Conservation (phyloP, 2,888 invertebrate genomes). For the Caenorhabditis japonica region DNA sequence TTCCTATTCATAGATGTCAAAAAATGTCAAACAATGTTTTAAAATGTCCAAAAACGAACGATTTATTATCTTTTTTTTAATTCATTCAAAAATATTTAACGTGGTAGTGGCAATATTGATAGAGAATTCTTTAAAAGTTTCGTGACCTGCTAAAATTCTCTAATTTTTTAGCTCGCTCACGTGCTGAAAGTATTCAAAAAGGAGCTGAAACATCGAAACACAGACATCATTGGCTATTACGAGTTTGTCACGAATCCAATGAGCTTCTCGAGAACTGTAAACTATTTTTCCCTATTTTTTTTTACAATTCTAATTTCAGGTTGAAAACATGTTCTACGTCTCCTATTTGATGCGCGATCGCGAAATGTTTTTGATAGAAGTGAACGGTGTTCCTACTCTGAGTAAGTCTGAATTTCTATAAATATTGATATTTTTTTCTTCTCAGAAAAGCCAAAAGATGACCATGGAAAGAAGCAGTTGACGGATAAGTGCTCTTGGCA, state of each 20-base stretch:
- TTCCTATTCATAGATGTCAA: too few species aligned
- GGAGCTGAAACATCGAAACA: conserved; percentile 26
- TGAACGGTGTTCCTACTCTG: conserved; percentile 17
- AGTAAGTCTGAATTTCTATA: conserved; percentile 29
- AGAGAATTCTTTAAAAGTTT: too few species aligned
- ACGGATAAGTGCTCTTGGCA: background rate
- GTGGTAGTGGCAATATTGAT: too few species aligned
- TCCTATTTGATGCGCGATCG: conserved; percentile 47
- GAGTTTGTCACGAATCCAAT: conserved; percentile 39
- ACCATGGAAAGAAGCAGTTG: background rate
- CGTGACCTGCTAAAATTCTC: too few species aligned
- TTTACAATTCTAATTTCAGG: conserved; percentile 16
- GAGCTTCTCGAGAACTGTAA: conserved; percentile 32
- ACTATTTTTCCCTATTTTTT: background rate
- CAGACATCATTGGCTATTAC: conserved; percentile 27
- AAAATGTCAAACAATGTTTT: too few species aligned
- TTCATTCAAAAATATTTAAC: too few species aligned
- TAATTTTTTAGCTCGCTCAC: conserved; percentile 24
- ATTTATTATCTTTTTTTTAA: too few species aligned
- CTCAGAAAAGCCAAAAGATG: conserved; percentile 18
- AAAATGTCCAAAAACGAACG: too few species aligned
- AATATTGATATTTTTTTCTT: conserved; percentile 5
- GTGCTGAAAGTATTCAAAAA: conserved; percentile 30
- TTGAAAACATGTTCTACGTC: conserved; percentile 53
- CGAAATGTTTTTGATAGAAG: conserved; percentile 18